These are phyloP conservation scores for Characodon lateralis DNA, from an alignment of 2,797 vertebrate genomes.

Conservation along the genomic window DNA sequence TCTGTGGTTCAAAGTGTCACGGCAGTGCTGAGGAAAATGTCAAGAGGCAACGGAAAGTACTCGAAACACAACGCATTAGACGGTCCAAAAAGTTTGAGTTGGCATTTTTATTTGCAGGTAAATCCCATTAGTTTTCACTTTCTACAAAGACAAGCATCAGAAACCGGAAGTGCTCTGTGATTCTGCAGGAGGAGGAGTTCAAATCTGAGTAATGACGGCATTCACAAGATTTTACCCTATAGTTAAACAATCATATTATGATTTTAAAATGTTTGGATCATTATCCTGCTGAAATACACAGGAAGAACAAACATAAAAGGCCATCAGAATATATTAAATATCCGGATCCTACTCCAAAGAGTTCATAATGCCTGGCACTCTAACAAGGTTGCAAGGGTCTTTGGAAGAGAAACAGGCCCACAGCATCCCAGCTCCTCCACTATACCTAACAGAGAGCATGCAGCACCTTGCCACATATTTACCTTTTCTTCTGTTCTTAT, in stretches of 20 bases:
- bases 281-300: too few species aligned
- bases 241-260: background rate
- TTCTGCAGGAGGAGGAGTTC: background rate
- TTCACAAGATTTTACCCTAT: background rate
- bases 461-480: too few species aligned
- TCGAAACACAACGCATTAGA: background rate
- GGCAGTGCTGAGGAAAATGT: conserved; percentile 22
- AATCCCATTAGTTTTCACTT: background rate
- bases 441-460: too few species aligned
- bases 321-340: too few species aligned
- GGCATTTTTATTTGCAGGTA: background rate
- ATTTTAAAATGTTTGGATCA: background rate
- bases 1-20: conserved; percentile 9
- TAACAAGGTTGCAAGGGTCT: too few species aligned
- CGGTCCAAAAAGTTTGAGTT: background rate
- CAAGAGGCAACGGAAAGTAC: conserved; percentile 14
- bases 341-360: too few species aligned
- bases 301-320: too few species aligned
- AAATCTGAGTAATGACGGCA: background rate
- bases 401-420: too few species aligned
- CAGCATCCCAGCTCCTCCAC: too few species aligned
- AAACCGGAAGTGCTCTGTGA: background rate
- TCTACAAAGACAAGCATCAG: background rate
- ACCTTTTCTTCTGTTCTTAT: too few species aligned
- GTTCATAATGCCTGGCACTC: too few species aligned